phyloP scores from a whole-genome alignment of 2,113 vertebrate species.

The Oenanthe oenanthe region DNA sequence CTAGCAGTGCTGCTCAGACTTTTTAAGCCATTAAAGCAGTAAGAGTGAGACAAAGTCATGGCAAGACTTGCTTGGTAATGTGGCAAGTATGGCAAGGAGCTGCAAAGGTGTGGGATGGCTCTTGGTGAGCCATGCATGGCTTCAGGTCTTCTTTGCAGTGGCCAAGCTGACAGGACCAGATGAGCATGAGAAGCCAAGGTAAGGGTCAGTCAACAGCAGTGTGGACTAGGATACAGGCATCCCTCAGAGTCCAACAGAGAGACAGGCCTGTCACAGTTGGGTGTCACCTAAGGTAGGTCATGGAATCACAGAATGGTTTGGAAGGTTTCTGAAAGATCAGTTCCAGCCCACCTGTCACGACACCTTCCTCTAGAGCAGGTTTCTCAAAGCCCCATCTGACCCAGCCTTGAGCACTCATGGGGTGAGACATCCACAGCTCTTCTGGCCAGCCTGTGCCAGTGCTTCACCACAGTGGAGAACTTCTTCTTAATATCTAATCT shows the following conservation, averaged over 20 bases:
- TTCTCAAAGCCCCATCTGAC: background rate
- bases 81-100: background rate
- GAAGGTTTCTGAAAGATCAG: background rate
- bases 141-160: background rate
- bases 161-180: background rate
- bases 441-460: background rate
- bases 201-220: background rate
- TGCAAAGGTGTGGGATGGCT: background rate
- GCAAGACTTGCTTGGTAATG: accelerated
- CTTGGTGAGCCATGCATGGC: background rate
- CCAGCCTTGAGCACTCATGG: background rate
- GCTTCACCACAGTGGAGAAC: background rate
- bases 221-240: accelerated
- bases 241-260: background rate
- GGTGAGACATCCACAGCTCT: background rate
- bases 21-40: background rate
- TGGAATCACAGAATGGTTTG: background rate
- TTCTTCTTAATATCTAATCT: background rate
- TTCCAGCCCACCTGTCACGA: background rate
- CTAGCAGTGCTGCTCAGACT: background rate
- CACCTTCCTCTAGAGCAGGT: background rate
- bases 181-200: accelerated
- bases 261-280: background rate
- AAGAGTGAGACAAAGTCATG: background rate
- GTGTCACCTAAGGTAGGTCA: background rate